Evolutionary conservation across 2,113 vertebrate genomes (phyloP).

Genomic region (Willisornis vidua): DNA sequence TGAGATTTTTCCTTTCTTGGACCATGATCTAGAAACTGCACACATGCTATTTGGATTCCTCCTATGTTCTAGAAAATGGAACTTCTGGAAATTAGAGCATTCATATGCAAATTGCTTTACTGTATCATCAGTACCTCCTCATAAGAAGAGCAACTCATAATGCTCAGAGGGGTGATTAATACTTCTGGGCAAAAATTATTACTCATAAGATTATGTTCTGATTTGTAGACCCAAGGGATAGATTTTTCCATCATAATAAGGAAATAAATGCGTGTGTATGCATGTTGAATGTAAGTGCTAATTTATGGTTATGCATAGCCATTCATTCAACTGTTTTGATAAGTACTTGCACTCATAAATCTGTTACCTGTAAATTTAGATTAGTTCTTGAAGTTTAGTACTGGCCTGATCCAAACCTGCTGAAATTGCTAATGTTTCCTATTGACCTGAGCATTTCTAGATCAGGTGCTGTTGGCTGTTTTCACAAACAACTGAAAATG

Average conservation of each 20-base stretch:
- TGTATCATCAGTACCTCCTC: not conserved
- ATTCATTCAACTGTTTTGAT: not conserved
- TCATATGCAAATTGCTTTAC: not conserved
- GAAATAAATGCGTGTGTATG: not conserved
- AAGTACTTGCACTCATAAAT: not conserved
- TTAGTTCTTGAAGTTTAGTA: not conserved
- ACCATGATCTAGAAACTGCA: not conserved
- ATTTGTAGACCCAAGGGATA: not conserved
- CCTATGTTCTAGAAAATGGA: not conserved
- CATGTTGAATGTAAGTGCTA: not conserved
- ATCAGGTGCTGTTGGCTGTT: not conserved
- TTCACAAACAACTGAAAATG: not conserved
- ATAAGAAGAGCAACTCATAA: not conserved
- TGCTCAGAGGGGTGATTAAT: not conserved
- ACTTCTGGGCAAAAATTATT: not conserved
- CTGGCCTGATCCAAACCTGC: not conserved
- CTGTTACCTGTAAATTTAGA: not conserved
- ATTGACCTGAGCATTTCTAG: not conserved
- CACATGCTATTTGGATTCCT: not conserved
- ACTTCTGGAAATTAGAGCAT: not conserved
- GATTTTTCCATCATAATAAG: constrained; percentile 12
- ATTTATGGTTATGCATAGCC: not conserved
- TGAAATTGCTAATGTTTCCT: not conserved
- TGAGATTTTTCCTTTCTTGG: not conserved
- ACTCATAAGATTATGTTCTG: not conserved